Percentiles rank a stretch among this genome's conserved stretches.
Conservation (phyloP, 2,888 invertebrate species). For the Eudasyphora cyanicolor region DNA sequence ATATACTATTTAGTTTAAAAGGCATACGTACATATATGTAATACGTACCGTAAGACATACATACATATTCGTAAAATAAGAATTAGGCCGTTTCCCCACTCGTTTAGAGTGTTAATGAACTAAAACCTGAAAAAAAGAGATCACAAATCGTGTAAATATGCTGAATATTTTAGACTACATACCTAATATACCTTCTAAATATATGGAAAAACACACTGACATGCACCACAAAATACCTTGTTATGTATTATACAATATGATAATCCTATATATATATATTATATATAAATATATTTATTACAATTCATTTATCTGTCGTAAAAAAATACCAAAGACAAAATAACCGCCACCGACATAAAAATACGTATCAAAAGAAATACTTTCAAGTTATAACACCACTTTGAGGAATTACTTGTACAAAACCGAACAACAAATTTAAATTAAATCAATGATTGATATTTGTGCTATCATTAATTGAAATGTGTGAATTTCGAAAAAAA, state of each 20-base stretch:
- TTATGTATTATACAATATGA: slow-evolving; percentile 25
- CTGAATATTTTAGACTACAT: slow-evolving; percentile 50
- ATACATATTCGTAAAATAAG: slow-evolving; percentile 16
- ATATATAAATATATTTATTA: slow-evolving; percentile 7
- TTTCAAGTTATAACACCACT: slow-evolving; percentile 4
- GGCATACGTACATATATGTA: slow-evolving; percentile 4
- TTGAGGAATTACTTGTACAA: too few species aligned
- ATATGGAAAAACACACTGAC: too few species aligned
- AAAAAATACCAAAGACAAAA: slow-evolving; percentile 5
- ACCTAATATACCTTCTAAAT: slow-evolving; percentile 4
- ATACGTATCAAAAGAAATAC: slow-evolving; percentile 9
- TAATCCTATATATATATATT: slow-evolving; percentile 16
- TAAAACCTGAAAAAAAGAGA: slow-evolving; percentile 3
- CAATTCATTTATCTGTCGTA: not conserved
- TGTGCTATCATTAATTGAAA: too few species aligned
- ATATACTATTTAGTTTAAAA: slow-evolving; percentile 28
- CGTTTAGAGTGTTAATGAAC: not conserved
- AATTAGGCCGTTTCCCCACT: slow-evolving; percentile 14
- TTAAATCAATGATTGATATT: too few species aligned
- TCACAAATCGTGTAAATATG: slow-evolving; percentile 50
- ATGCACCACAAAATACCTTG: slow-evolving; percentile 1
- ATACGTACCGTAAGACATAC: too few species aligned
- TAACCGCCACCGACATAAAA: slow-evolving; percentile 31
- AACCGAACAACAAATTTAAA: too few species aligned
- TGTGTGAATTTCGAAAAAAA: too few species aligned